Conservation (phyloP, 2,113 vertebrate species). For the Hemicordylus capensis region DNA sequence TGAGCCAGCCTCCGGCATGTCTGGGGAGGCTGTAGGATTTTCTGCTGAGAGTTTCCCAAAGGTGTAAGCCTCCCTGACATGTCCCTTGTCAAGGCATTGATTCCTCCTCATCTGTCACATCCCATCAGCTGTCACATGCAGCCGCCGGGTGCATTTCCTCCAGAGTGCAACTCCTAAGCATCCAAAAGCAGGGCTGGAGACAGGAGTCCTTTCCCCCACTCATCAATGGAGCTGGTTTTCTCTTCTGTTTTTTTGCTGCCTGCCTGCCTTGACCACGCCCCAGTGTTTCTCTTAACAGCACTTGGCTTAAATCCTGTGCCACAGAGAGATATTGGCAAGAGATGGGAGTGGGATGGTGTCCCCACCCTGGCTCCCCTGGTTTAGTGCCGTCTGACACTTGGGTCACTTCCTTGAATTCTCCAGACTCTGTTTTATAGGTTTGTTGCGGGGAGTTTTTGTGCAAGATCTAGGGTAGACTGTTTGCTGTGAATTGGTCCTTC, state of each 20-base stretch:
- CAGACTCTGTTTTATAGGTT: slow-evolving; percentile 66
- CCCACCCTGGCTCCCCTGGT: neutral
- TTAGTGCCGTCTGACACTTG: neutral
- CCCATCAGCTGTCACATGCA: neutral
- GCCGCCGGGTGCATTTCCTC: no score
- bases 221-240: no score
- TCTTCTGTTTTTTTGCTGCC: neutral
- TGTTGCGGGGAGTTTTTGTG: neutral
- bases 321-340: neutral
- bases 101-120: neutral
- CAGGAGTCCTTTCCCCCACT: no score
- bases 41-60: neutral
- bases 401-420: slow-evolving; percentile 48
- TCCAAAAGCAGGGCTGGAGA: no score
- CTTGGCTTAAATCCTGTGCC: neutral
- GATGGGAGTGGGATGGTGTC: neutral
- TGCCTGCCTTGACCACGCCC: neutral
- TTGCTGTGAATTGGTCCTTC: neutral
- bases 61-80: neutral
- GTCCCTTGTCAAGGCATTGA: neutral
- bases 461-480: neutral
- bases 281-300: neutral
- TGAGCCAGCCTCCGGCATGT: no score
- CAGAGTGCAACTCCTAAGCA: no score
- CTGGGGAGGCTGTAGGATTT: neutral